Conservation (phyloP, 1,140 invertebrate species). For the Trachymyrmex cornetzi region DNA sequence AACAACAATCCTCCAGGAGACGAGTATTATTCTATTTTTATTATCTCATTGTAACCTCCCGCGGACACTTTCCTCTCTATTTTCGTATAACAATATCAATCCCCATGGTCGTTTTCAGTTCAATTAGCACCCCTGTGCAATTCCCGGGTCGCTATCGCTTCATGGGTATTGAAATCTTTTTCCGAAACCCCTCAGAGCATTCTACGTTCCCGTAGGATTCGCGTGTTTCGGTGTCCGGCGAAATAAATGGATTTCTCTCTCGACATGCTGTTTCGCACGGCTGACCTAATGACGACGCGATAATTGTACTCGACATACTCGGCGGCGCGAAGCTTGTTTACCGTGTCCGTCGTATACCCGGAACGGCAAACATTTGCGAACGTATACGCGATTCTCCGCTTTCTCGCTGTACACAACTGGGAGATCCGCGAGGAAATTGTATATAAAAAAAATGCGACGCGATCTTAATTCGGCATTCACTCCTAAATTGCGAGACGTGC, state of each 20-base stretch:
- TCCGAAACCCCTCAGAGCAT: not conserved
- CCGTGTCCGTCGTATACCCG: conserved; percentile 1
- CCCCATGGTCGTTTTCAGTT: not conserved
- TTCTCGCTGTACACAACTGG: not conserved
- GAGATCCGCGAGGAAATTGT: not conserved
- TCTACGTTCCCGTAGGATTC: not conserved
- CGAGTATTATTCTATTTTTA: conserved; percentile 42
- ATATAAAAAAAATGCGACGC: not conserved
- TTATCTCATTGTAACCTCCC: not conserved
- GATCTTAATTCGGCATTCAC: not conserved
- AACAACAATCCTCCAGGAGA: conserved; percentile 26
- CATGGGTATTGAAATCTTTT: not conserved
- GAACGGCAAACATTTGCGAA: conserved; percentile 43
- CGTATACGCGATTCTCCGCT: not conserved
- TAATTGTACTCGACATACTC: conserved; percentile 45
- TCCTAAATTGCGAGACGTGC: too few species aligned
- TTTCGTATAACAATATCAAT: not conserved
- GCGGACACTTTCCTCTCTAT: not conserved
- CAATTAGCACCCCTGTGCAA: not conserved
- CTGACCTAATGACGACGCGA: conserved; percentile 41
- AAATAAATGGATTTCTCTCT: not conserved
- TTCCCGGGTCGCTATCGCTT: not conserved
- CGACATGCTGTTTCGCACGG: conserved; percentile 13
- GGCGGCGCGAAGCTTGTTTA: conserved; percentile 21
- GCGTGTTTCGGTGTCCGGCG: not conserved